Evolutionary conservation across 2,888 invertebrate genomes (phyloP).

Genomic region (Mystacides longicornis): DNA sequence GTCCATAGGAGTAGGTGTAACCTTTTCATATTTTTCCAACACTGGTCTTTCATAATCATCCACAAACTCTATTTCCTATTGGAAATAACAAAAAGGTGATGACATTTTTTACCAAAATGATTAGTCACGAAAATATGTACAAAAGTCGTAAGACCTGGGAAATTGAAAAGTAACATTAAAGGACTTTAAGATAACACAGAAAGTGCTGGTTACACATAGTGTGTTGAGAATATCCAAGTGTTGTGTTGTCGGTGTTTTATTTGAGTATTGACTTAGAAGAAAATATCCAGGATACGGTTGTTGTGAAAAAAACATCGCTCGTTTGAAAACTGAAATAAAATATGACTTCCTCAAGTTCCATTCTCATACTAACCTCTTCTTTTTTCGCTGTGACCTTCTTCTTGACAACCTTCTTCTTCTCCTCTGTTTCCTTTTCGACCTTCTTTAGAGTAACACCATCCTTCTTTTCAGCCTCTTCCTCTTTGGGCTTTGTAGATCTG

Average conservation of each 20-base stretch:
- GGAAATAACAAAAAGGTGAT: background rate
- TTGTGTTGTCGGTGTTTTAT: too few species aligned
- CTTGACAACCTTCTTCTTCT: constrained; percentile 40
- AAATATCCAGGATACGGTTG: too few species aligned
- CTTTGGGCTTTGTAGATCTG: constrained; percentile 48
- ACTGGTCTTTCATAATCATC: constrained; percentile 74
- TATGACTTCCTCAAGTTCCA: too few species aligned
- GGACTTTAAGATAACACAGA: too few species aligned
- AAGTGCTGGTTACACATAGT: too few species aligned
- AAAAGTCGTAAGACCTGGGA: too few species aligned
- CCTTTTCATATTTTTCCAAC: constrained; percentile 63
- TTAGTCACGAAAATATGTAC: constrained; percentile 9
- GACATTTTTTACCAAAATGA: constrained; percentile 1
- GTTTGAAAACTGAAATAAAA: too few species aligned
- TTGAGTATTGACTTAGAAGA: too few species aligned
- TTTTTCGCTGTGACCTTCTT: constrained; percentile 46
- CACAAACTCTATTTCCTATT: constrained; percentile 39
- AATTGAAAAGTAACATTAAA: too few species aligned
- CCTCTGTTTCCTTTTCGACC: constrained; percentile 39
- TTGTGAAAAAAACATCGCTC: too few species aligned
- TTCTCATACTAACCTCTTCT: constrained; percentile 41
- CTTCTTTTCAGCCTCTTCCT: constrained; percentile 42
- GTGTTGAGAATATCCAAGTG: too few species aligned
- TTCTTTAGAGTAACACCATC: constrained; percentile 39
- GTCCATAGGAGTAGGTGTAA: constrained; percentile 47